A percentile compares a stretch with the other conserved stretches of the same genome.
These are phyloP conservation scores for Poecilia gillii DNA, from an alignment of 2,797 vertebrate genomes.

Conservation along the genomic window DNA sequence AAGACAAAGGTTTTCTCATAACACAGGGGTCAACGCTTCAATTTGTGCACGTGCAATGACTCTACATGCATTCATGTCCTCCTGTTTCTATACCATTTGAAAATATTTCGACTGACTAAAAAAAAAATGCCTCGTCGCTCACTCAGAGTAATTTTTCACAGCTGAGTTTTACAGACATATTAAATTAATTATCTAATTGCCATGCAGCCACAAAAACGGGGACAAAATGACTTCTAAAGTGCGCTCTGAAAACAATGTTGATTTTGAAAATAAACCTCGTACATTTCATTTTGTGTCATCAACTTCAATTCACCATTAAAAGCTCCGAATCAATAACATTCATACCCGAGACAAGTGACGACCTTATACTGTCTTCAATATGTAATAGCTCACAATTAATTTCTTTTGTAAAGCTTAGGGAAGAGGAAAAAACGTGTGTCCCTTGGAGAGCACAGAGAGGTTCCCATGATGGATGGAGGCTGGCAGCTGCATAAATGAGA, in stretches of 20 bases:
- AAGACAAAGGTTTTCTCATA: slow-evolving; percentile 9
- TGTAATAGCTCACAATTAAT: slow-evolving; percentile 62
- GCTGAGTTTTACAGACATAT: background rate
- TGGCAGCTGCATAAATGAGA: slow-evolving; percentile 11
- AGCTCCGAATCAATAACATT: background rate
- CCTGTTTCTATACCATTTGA: slow-evolving; percentile 8
- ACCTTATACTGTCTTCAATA: slow-evolving; percentile 55
- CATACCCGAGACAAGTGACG: background rate
- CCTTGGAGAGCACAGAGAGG: slow-evolving; percentile 20
- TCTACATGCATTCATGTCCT: slow-evolving; percentile 23
- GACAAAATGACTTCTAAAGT: background rate
- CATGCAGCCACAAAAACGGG: background rate
- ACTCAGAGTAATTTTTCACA: background rate
- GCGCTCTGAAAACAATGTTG: too few species aligned
- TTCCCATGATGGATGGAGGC: slow-evolving; percentile 10
- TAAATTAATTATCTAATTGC: background rate
- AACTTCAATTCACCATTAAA: background rate
- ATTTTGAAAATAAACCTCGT: too few species aligned
- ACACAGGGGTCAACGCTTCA: slow-evolving; percentile 27
- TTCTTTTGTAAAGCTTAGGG: slow-evolving; percentile 63
- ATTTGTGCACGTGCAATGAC: slow-evolving; percentile 10
- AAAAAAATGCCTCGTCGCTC: background rate
- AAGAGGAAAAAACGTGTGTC: slow-evolving; percentile 65
- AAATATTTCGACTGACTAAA: background rate
- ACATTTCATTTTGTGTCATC: background rate